Base-by-base conservation (phyloP, 2,888 invertebrate species). In the Leptopterna dolabrata region DNA sequence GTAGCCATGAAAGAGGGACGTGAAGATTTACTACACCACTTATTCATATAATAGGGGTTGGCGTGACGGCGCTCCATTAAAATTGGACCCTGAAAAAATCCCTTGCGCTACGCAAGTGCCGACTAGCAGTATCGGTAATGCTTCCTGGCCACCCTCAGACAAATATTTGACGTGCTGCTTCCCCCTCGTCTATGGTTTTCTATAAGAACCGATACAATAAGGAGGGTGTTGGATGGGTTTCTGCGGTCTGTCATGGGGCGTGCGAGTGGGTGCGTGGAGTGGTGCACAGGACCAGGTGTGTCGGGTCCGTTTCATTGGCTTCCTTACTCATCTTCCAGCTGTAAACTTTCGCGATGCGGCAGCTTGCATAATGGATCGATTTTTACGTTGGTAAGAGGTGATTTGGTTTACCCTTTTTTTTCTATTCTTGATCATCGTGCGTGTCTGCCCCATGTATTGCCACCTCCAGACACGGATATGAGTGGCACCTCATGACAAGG, bases 331-430 rank as follows among this genome's bases (percentile, higher is more conserved):
- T 63, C 63, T 19, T 63, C 63, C 63, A 11, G 11, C 63, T 63
- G 63, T 63, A 63, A 63, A 63, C 63, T 24, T 63, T 63, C 63
- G 63, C 63, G 63, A 63, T 63, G 7, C 24, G 27, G 63, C 45
- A 0, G 78, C 55, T 81, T 81, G 81, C 81, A 81, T 81, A 81
- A 55, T 51, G 30, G 55, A 81, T 81, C 55, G 81, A 81, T 78
- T 30, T 71, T 19, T 16, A 36, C 73, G 36, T 76, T 24, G 63
- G 63, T 63, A 63, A 27, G 6, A 27, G 63, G 63, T 63, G 19
- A 19, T 36, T 7, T 36, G 36, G 36, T 36, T 36, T 9, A 63
- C 63, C 63, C 63, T 24, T 63, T 63, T 19, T 55, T 14, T 55
- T n/a, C 19, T 63, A 11, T 9, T 24, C 24, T 13, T 7, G 27